phyloP scores from a whole-genome alignment of 2,888 invertebrate species.

The Mallateleia sp. region DNA sequence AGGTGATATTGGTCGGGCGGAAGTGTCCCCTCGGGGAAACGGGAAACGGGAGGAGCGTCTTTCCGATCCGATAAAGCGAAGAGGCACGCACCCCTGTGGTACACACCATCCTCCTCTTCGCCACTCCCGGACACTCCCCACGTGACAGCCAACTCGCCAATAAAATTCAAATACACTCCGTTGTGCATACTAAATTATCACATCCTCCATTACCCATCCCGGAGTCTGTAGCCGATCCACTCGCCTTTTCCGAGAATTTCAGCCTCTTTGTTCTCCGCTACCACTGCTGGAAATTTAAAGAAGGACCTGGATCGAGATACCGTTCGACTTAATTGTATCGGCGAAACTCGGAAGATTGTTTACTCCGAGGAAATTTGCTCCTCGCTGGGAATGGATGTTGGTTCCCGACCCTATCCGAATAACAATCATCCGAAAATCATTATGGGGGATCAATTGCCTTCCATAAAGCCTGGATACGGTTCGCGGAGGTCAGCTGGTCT shows the following conservation, averaged over 20 bases:
- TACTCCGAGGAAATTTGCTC: neutral
- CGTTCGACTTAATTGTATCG: neutral
- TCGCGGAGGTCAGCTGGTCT: slow-evolving; percentile 86
- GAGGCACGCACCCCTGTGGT: slow-evolving; percentile 85
- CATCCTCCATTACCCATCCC: slow-evolving; percentile 89
- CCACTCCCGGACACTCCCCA: slow-evolving; percentile 83
- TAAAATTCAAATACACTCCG: slow-evolving; percentile 90
- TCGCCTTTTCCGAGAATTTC: slow-evolving; percentile 47
- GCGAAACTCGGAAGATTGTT: slow-evolving; percentile 17
- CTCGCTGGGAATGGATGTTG: neutral
- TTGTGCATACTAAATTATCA: slow-evolving; percentile 89
- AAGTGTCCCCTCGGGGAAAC: slow-evolving; percentile 90
- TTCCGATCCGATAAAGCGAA: slow-evolving; percentile 88
- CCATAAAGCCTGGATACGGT: slow-evolving; percentile 44
- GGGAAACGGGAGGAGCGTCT: slow-evolving; percentile 87
- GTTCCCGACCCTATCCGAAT: neutral
- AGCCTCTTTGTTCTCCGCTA: slow-evolving; percentile 46
- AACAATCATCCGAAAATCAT: slow-evolving; percentile 60
- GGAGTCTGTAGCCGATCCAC: slow-evolving; percentile 61
- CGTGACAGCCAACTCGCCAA: slow-evolving; percentile 88
- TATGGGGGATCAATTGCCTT: slow-evolving; percentile 57
- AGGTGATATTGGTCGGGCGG: slow-evolving; percentile 89
- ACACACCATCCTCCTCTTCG: slow-evolving; percentile 80
- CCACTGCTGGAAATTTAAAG: slow-evolving; percentile 8
- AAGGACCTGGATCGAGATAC: neutral